A percentile compares a stretch with the other conserved stretches of the same genome.
Evolutionary conservation across 2,113 vertebrate species (phyloP).

Genomic region (Micronycteris hirsuta): DNA sequence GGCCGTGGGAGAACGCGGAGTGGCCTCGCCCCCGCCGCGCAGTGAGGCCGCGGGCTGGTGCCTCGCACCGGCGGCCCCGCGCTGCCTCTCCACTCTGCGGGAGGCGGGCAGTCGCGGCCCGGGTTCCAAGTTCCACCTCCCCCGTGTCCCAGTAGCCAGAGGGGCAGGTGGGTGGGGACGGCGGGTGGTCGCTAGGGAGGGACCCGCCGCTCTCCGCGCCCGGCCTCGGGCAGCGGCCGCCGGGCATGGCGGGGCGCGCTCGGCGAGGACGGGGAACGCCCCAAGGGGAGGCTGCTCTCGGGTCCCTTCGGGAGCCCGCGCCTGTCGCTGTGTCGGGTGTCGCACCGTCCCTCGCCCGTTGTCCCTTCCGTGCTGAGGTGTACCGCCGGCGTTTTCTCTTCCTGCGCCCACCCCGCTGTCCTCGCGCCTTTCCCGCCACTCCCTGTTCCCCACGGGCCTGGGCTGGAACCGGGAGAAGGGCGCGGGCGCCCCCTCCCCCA

Average conservation of each 20-base stretch:
- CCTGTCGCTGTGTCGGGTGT: not conserved
- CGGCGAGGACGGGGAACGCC: not conserved
- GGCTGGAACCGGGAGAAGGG: not conserved
- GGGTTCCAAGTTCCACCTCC: not conserved
- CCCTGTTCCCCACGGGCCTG: not conserved
- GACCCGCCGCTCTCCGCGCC: not conserved
- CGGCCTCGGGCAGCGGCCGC: conserved; percentile 16
- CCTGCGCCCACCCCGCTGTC: not conserved
- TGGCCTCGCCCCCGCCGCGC: not conserved
- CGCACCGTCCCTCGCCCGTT: not conserved
- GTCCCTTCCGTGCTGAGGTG: not conserved
- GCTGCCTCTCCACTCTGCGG: conserved; percentile 5
- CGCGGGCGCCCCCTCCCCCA: not conserved
- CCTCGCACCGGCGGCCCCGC: not conserved
- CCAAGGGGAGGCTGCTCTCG: not conserved
- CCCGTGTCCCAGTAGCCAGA: not conserved
- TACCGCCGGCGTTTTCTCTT: not conserved
- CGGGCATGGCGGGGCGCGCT: not conserved
- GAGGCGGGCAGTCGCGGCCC: not conserved
- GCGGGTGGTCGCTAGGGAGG: not conserved
- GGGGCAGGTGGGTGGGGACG: conserved; percentile 47
- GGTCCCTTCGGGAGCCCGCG: not conserved
- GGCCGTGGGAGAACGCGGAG: not conserved
- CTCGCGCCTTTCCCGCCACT: not conserved
- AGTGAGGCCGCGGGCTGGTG: not conserved